Conservation (phyloP, 2,888 invertebrate species). For the Eristalis tenax region DNA sequence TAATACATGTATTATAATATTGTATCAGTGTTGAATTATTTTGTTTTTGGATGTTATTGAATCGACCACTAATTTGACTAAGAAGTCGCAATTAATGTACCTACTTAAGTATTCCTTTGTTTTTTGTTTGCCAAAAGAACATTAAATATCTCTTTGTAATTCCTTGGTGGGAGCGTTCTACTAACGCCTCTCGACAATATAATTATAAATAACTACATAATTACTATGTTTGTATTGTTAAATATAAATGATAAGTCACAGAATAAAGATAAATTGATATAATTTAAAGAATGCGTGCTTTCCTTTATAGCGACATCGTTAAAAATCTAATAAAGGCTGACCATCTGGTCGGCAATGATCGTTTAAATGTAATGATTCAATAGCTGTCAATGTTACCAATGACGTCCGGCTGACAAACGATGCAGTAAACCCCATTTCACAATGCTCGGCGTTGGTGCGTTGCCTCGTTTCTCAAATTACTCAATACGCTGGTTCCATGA, state of each 20-base stretch:
- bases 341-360: too few relatives aligned
- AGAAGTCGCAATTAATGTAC: constrained; percentile 61
- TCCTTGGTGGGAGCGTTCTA: constrained; percentile 44
- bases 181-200: constrained; percentile 31
- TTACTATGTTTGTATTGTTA: constrained; percentile 70
- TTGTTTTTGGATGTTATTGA: constrained; percentile 35
- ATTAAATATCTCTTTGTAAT: constrained; percentile 44
- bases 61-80: constrained; percentile 67
- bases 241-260: constrained; percentile 33
- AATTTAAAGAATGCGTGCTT: constrained; percentile 19
- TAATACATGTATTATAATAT: neutral
- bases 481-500: too few relatives aligned
- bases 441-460: too few relatives aligned
- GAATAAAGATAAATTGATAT: constrained; percentile 57
- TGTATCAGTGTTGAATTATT: constrained; percentile 45
- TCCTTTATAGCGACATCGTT: too few relatives aligned
- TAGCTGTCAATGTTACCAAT: too few relatives aligned
- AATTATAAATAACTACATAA: constrained; percentile 53
- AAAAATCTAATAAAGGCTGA: too few relatives aligned
- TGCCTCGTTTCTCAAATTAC: too few relatives aligned
- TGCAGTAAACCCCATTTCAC: too few relatives aligned
- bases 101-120: constrained; percentile 66
- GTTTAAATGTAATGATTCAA: too few relatives aligned
- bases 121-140: constrained; percentile 63
- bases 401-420: too few relatives aligned